phyloP scores from a whole-genome alignment of 1,140 invertebrate genomes.

The Brachionus rubens region DNA sequence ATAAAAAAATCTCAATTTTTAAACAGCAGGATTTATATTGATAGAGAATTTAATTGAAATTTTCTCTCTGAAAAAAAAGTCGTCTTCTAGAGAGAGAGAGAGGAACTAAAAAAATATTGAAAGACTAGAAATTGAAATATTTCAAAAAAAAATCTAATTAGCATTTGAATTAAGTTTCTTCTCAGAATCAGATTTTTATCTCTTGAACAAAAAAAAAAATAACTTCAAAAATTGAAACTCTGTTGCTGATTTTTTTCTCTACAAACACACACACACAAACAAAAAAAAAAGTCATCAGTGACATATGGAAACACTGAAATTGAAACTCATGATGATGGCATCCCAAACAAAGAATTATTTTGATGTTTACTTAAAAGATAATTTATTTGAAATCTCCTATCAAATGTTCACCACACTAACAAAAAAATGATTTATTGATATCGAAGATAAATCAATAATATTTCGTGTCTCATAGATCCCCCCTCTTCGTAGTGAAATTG shows the following conservation, averaged over 20 bases:
- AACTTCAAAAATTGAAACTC: background rate
- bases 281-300: background rate
- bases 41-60: too few relatives aligned
- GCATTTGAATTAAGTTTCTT: constrained; percentile 37
- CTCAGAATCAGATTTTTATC: constrained; percentile 30
- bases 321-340: constrained; percentile 41
- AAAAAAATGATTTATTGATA: constrained; percentile 11
- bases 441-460: constrained; percentile 36
- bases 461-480: constrained; percentile 22
- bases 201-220: background rate
- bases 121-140: too few relatives aligned
- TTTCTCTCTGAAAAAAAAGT: too few relatives aligned
- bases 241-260: constrained; percentile 32
- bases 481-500: background rate
- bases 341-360: background rate
- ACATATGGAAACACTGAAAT: constrained; percentile 40
- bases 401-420: constrained; percentile 17
- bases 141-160: constrained; percentile 2
- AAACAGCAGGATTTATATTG: too few relatives aligned
- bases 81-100: background rate
- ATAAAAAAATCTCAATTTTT: too few relatives aligned
- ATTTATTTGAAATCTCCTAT: constrained; percentile 34
- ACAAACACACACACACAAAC: too few relatives aligned
- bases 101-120: background rate
- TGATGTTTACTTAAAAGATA: constrained; percentile 41